Evolutionary conservation across 2,797 vertebrate genomes (phyloP).

Genomic region (Lithobates sylvaticus): DNA sequence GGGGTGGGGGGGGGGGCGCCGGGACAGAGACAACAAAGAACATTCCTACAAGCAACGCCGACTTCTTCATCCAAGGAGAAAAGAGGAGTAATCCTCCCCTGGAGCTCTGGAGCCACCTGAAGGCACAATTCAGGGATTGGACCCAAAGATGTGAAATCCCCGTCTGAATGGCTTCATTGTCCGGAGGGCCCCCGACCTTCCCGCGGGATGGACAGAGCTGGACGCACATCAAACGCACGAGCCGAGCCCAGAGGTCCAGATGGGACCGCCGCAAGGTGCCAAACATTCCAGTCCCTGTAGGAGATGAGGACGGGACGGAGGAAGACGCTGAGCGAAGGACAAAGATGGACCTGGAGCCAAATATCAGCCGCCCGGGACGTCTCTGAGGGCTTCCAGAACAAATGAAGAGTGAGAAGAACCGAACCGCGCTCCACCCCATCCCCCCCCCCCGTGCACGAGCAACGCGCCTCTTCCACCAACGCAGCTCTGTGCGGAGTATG

Average conservation of each 20-base stretch:
- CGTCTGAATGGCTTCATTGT: background rate
- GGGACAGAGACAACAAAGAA: background rate
- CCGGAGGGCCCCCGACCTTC: background rate
- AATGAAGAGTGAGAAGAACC: too few species aligned
- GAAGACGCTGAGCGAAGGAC: background rate
- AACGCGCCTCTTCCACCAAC: too few species aligned
- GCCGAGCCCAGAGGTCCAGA: background rate
- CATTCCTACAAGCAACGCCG: background rate
- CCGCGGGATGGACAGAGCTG: background rate
- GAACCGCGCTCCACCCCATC: too few species aligned
- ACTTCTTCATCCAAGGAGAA: background rate
- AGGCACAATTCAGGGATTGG: background rate
- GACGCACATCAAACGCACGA: background rate
- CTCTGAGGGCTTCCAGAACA: background rate
- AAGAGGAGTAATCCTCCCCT: background rate
- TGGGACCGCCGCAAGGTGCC: background rate
- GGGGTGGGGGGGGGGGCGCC: background rate
- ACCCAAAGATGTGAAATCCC: background rate
- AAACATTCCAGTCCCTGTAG: background rate
- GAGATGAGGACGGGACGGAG: background rate
- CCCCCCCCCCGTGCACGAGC: too few species aligned
- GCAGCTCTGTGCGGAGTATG: too few species aligned
- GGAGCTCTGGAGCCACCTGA: background rate
- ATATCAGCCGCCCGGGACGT: too few species aligned
- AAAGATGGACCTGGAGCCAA: background rate